Conservation (phyloP, 1,140 invertebrate species). For the Neodiprion lecontei region DNA sequence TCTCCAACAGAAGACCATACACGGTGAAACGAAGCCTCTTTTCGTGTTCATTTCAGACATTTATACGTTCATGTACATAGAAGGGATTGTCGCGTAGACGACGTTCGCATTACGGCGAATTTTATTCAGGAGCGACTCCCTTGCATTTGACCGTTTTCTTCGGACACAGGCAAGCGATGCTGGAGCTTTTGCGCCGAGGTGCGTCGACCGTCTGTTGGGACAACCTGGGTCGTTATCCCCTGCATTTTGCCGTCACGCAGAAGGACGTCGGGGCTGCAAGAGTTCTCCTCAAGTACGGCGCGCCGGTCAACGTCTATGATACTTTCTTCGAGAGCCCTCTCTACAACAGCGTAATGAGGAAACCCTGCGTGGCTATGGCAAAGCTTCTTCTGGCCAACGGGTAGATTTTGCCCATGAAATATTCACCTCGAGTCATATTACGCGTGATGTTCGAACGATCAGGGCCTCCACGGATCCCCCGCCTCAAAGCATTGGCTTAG, state of each 20-base stretch:
- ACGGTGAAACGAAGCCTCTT: slow-evolving; percentile 11
- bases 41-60: too few relatives aligned
- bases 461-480: slow-evolving; percentile 14
- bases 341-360: slow-evolving; percentile 22
- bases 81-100: too few relatives aligned
- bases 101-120: too few relatives aligned
- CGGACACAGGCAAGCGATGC: slow-evolving; percentile 4
- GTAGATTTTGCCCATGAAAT: not conserved
- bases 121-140: slow-evolving; percentile 17
- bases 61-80: too few relatives aligned
- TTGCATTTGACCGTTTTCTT: slow-evolving; percentile 20
- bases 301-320: slow-evolving; percentile 18
- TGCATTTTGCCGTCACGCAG: slow-evolving; percentile 20
- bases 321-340: slow-evolving; percentile 20
- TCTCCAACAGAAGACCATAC: slow-evolving; percentile 16
- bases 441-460: not conserved
- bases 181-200: slow-evolving; percentile 16
- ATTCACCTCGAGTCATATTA: not conserved
- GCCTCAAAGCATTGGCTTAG: slow-evolving; percentile 2
- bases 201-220: slow-evolving; percentile 5
- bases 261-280: slow-evolving; percentile 8
- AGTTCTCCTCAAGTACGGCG: slow-evolving; percentile 12
- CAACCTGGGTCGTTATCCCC: slow-evolving; percentile 17
- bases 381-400: slow-evolving; percentile 8
- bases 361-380: slow-evolving; percentile 16